Conservation (phyloP, 2,888 invertebrate species). For the Brachylomia viminalis region DNA sequence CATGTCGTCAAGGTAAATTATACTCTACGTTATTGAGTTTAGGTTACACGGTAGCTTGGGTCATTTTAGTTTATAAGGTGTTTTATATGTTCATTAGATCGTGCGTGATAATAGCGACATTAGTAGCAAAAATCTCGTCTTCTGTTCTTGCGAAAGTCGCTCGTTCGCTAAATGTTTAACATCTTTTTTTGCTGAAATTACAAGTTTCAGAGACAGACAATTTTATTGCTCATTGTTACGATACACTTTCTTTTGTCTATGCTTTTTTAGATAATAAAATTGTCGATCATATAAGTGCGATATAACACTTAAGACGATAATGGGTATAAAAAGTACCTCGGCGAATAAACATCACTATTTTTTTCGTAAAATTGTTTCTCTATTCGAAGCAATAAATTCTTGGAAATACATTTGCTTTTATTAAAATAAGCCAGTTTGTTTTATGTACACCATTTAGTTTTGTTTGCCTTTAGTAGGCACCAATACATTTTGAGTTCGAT, state of each 20-base stretch:
- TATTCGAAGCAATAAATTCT: constrained; percentile 61
- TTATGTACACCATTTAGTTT: constrained; percentile 43
- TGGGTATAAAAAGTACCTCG: constrained; percentile 47
- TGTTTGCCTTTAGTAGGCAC: constrained; percentile 12
- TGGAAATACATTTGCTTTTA: constrained; percentile 49
- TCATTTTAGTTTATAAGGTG: constrained; percentile 39
- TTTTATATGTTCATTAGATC: constrained; percentile 50
- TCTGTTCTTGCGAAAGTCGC: constrained; percentile 62
- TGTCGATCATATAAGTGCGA: constrained; percentile 55
- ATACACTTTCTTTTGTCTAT: constrained; percentile 41
- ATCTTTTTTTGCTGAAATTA: constrained; percentile 55
- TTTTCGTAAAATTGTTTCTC: constrained; percentile 61
- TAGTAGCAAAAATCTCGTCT: constrained; percentile 66
- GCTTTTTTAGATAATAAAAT: constrained; percentile 51
- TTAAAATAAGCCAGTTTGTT: constrained; percentile 45
- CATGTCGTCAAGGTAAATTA: constrained; percentile 24
- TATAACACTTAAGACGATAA: constrained; percentile 61
- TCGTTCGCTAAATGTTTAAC: constrained; percentile 52
- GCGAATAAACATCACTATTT: constrained; percentile 61
- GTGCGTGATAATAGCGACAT: constrained; percentile 72
- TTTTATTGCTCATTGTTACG: constrained; percentile 45
- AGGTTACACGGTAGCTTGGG: constrained; percentile 14
- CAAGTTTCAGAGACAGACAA: constrained; percentile 48
- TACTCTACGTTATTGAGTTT: background rate
- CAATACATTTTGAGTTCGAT: constrained; percentile 32